These are phyloP conservation scores for Beroe forskalii DNA, from an alignment of 37 sponge, comb jelly and placozoan genomes.

Conservation along the genomic window DNA sequence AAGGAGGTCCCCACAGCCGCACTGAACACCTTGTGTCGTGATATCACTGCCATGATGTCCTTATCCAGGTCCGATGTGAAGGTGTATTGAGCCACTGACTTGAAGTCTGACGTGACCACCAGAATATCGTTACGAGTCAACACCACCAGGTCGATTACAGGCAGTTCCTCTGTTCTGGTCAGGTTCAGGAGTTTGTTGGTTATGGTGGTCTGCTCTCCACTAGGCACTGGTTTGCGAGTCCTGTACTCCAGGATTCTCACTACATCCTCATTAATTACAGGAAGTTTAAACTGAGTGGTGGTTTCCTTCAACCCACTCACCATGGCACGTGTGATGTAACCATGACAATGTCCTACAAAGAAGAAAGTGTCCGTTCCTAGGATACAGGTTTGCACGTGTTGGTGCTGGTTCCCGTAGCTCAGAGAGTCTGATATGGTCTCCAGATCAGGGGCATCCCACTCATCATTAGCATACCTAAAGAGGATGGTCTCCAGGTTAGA, in stretches of 20 bases:
- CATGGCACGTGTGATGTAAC: not conserved
- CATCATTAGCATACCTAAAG: not conserved
- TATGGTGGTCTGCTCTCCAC: not conserved
- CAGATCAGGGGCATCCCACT: not conserved
- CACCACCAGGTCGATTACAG: conserved; percentile 8
- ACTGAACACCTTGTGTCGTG: not conserved
- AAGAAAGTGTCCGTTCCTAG: not conserved
- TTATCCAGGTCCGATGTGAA: not conserved
- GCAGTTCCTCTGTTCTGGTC: not conserved
- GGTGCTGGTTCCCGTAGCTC: conserved; percentile 30
- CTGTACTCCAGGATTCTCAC: not conserved
- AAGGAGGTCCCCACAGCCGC: not conserved
- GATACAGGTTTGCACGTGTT: conserved; percentile 2
- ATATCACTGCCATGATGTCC: not conserved
- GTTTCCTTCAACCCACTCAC: not conserved
- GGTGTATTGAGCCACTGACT: not conserved
- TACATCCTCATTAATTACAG: not conserved
- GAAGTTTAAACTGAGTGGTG: not conserved
- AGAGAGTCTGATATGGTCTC: conserved; percentile 15
- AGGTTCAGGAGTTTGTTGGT: not conserved
- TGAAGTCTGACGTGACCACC: conserved; percentile 16
- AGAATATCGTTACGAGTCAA: conserved; percentile 19
- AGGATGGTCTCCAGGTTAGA: not conserved
- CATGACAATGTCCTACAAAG: conserved; percentile 54
- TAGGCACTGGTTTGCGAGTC: not conserved